A percentile compares a stretch with the other conserved stretches of the same genome.
Evolutionary conservation across 2,113 vertebrate species (phyloP).

Genomic region (Sardina pilchardus): DNA sequence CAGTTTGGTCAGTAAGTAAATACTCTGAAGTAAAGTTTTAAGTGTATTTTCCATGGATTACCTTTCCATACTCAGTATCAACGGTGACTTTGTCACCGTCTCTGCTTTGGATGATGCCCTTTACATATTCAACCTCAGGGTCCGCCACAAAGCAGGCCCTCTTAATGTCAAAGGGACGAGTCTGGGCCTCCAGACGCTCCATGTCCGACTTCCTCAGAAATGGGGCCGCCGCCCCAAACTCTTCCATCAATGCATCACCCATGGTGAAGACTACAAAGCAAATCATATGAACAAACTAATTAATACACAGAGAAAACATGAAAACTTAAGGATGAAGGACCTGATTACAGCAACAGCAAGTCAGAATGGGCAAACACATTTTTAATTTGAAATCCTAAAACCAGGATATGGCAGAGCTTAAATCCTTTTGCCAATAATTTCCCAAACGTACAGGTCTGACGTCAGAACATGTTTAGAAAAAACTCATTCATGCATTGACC

Average conservation of each 20-base stretch:
- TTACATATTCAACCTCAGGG: slow-evolving; percentile 70
- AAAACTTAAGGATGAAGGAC: too few species aligned
- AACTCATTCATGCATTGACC: too few species aligned
- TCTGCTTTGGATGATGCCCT: slow-evolving; percentile 64
- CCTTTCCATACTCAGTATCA: slow-evolving; percentile 75
- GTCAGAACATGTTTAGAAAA: too few species aligned
- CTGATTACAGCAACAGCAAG: too few species aligned
- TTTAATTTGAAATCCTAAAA: too few species aligned
- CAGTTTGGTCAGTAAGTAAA: not conserved
- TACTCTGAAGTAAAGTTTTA: not conserved
- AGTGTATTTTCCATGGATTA: slow-evolving; percentile 27
- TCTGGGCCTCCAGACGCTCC: slow-evolving; percentile 74
- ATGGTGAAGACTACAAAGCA: slow-evolving; percentile 47
- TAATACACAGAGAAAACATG: too few species aligned
- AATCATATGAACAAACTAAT: too few species aligned
- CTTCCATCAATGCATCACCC: slow-evolving; percentile 65
- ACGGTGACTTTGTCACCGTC: slow-evolving; percentile 77
- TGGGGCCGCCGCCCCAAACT: slow-evolving; percentile 68
- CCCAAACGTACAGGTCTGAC: too few species aligned
- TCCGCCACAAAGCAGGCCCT: slow-evolving; percentile 72
- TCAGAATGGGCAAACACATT: too few species aligned
- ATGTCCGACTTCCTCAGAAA: slow-evolving; percentile 73
- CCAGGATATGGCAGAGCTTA: too few species aligned
- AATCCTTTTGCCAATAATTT: too few species aligned
- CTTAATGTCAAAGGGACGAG: slow-evolving; percentile 71